Evolutionary conservation across 2,888 invertebrate genomes (phyloP).

Genomic region (Pachycephus smyrnensis): DNA sequence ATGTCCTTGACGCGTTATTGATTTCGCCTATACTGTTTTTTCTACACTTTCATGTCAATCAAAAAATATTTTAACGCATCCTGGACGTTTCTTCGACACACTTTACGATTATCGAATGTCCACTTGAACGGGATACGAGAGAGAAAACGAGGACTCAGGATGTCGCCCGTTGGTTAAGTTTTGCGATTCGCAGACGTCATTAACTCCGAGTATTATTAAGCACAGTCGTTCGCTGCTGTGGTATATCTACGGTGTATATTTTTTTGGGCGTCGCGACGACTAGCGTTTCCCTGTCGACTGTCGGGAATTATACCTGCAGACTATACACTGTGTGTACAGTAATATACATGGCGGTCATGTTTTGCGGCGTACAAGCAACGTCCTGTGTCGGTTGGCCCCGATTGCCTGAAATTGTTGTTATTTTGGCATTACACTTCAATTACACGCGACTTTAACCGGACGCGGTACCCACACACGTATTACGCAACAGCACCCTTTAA

Average conservation of each 20-base stretch:
- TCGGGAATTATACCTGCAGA: slow-evolving; percentile 12
- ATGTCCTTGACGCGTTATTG: background rate
- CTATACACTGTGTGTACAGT: background rate
- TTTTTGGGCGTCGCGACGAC: slow-evolving; percentile 23
- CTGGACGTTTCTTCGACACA: background rate
- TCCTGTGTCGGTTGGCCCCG: background rate
- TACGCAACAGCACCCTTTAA: background rate
- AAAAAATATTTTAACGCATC: background rate
- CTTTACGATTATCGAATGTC: background rate
- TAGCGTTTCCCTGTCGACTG: slow-evolving; percentile 4
- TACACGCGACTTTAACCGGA: background rate
- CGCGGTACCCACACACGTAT: background rate
- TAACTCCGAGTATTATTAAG: slow-evolving; percentile 6
- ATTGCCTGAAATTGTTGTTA: background rate
- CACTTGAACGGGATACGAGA: slow-evolving; percentile 21
- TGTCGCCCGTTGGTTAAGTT: slow-evolving; percentile 42
- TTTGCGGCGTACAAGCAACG: background rate
- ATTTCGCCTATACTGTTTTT: background rate
- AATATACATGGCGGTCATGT: background rate
- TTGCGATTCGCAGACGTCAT: slow-evolving; percentile 31
- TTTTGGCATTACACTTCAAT: background rate
- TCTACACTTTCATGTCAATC: background rate
- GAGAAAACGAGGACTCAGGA: slow-evolving; percentile 50
- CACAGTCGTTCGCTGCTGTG: background rate
- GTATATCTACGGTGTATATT: slow-evolving; percentile 9